phyloP scores from a whole-genome alignment of 2,888 invertebrate species.

The Arge pagana region DNA sequence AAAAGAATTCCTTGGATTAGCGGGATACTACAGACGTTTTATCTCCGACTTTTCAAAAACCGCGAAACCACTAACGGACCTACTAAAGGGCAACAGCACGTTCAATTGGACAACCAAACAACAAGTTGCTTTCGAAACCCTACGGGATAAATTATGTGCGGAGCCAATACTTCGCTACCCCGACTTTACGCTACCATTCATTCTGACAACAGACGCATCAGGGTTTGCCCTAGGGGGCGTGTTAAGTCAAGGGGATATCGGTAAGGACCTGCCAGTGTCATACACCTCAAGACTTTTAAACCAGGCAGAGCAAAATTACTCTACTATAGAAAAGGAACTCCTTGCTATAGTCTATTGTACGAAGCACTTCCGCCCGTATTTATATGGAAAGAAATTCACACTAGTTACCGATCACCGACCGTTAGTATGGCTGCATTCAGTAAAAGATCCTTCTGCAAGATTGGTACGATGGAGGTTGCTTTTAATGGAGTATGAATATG shows the following conservation, averaged over 20 bases:
- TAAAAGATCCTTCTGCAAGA: slow-evolving; percentile 7
- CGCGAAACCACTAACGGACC: background rate
- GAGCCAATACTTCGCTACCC: background rate
- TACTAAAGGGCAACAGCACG: background rate
- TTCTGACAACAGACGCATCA: background rate
- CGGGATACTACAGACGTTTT: background rate
- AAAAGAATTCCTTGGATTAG: background rate
- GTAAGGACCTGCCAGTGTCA: background rate
- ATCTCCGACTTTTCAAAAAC: background rate
- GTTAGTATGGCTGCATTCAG: background rate
- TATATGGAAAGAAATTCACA: background rate
- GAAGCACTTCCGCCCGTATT: background rate
- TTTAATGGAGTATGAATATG: slow-evolving; percentile 9
- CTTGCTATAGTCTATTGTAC: background rate
- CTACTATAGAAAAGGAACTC: background rate
- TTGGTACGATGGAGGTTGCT: slow-evolving; percentile 19
- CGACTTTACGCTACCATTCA: background rate
- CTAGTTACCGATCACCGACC: slow-evolving; percentile 1
- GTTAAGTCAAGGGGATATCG: background rate
- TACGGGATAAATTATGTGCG: background rate
- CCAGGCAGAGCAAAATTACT: slow-evolving; percentile 6
- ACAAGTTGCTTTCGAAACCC: background rate
- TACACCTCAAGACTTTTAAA: background rate
- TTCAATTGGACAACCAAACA: background rate
- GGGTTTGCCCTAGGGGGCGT: background rate